Percentiles rank a stretch among this genome's conserved stretches.
These are phyloP conservation scores for Graphium colonna DNA, from an alignment of 2,888 invertebrate genomes.

Conservation along the genomic window DNA sequence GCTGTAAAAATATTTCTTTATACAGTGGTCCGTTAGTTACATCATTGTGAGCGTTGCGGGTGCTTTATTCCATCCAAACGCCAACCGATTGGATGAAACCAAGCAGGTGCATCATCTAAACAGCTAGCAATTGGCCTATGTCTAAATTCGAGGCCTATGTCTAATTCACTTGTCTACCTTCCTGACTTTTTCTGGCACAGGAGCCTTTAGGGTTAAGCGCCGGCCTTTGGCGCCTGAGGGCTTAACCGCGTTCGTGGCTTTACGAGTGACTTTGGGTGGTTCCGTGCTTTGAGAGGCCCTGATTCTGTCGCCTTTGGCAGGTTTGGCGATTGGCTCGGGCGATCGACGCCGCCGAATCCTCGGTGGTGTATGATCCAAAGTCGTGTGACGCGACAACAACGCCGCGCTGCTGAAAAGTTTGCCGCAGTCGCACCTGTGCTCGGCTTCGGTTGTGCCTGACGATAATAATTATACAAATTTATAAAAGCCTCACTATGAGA, in stretches of 20 bases:
- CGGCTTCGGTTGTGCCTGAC: conserved; percentile 49
- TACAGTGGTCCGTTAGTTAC: conserved; percentile 71
- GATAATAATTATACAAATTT: no score
- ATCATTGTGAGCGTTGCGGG: conserved; percentile 56
- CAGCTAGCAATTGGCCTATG: conserved; percentile 50
- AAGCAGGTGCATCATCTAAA: no score
- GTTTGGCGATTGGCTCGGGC: conserved; percentile 40
- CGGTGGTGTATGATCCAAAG: conserved; percentile 73
- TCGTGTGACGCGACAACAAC: conserved; percentile 62
- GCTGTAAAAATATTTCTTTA: conserved; percentile 71
- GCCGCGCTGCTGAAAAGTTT: conserved; percentile 69
- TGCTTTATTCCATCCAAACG: conserved; percentile 51
- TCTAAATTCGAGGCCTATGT: conserved; percentile 31
- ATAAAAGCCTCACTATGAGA: no score
- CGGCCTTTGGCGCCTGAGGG: conserved; percentile 38
- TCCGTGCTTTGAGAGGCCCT: conserved; percentile 7
- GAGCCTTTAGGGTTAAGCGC: conserved; percentile 56
- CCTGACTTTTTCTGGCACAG: conserved; percentile 62
- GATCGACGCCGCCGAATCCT: conserved; percentile 64
- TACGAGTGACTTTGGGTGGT: conserved; percentile 31
- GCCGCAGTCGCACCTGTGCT: conserved; percentile 77
- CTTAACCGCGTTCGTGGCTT: conserved; percentile 37
- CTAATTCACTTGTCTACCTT: conserved; percentile 47
- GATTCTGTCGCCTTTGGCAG: not conserved
- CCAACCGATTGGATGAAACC: conserved; percentile 54